Percentiles rank a stretch among this genome's conserved stretches.
These are phyloP conservation scores for Caenorhabditis wallacei DNA, from an alignment of 2,888 invertebrate species.

Conservation along the genomic window DNA sequence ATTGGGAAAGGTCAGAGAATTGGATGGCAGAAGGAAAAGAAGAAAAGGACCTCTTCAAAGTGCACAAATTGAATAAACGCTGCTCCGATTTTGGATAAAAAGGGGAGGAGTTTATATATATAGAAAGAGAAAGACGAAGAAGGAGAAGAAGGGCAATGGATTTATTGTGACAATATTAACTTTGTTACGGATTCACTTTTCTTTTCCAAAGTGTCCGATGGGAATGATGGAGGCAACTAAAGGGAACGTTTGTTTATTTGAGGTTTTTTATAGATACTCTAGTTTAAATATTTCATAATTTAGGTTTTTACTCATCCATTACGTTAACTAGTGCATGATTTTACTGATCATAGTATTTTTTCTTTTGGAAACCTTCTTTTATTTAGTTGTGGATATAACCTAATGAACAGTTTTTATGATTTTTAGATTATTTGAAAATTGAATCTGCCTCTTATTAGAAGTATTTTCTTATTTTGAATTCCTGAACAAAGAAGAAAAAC, in stretches of 20 bases:
- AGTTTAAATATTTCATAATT: too few species aligned
- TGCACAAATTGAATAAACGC: slow-evolving; percentile 63
- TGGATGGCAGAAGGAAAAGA: slow-evolving; percentile 40
- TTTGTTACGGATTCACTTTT: neutral
- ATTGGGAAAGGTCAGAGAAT: slow-evolving; percentile 17
- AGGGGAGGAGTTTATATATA: neutral
- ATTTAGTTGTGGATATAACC: too few species aligned
- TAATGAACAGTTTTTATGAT: too few species aligned
- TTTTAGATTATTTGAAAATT: too few species aligned
- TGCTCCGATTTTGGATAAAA: slow-evolving; percentile 2
- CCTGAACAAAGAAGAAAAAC: neutral
- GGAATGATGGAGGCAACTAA: too few species aligned
- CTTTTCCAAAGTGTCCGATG: neutral
- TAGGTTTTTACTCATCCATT: too few species aligned
- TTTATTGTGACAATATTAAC: slow-evolving; percentile 17
- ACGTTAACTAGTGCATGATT: too few species aligned
- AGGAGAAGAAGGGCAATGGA: slow-evolving; percentile 5
- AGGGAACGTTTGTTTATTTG: too few species aligned
- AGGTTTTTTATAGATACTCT: too few species aligned
- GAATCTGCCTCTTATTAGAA: too few species aligned
- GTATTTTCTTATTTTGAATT: too few species aligned
- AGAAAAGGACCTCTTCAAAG: slow-evolving; percentile 36
- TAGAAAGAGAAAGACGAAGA: neutral
- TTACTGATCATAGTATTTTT: neutral
- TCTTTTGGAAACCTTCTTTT: too few species aligned